Conservation (phyloP, 2,113 vertebrate species). For the Atherinomorus stipes region DNA sequence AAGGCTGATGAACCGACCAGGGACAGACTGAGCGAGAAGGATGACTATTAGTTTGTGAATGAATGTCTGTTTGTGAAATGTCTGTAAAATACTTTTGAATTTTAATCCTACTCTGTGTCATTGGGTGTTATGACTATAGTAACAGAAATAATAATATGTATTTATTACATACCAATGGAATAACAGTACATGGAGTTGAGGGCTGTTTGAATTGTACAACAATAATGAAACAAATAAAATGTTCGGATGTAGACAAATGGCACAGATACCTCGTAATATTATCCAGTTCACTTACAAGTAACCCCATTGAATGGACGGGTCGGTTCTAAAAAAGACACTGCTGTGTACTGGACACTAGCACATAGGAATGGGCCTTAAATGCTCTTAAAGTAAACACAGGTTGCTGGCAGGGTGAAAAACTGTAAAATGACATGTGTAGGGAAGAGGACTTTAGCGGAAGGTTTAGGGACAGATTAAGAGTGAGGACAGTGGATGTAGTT, state of each 20-base stretch:
- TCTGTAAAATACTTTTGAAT: not conserved
- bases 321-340: not conserved
- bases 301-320: not conserved
- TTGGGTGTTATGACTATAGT: not conserved
- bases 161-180: not conserved
- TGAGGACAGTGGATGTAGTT: slow-evolving; percentile 27
- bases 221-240: not conserved
- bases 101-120: not conserved
- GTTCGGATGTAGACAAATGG: not conserved
- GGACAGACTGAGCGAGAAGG: not conserved
- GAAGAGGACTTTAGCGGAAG: slow-evolving; percentile 19
- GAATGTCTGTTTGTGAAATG: not conserved
- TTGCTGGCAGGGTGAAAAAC: slow-evolving; percentile 8
- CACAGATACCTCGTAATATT: not conserved
- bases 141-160: not conserved
- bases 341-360: not conserved
- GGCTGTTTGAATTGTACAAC: not conserved
- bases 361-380: not conserved
- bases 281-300: slow-evolving; percentile 2
- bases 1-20: not conserved
- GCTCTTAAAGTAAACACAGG: not conserved
- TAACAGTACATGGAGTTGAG: not conserved
- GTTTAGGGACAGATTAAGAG: not conserved
- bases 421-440: slow-evolving; percentile 35
- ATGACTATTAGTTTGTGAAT: slow-evolving; percentile 3